Evolutionary conservation across 2,888 invertebrate species (phyloP), one percentile per base, ranked within the genome.

Genomic region (Drosophila infuscata): DNA sequence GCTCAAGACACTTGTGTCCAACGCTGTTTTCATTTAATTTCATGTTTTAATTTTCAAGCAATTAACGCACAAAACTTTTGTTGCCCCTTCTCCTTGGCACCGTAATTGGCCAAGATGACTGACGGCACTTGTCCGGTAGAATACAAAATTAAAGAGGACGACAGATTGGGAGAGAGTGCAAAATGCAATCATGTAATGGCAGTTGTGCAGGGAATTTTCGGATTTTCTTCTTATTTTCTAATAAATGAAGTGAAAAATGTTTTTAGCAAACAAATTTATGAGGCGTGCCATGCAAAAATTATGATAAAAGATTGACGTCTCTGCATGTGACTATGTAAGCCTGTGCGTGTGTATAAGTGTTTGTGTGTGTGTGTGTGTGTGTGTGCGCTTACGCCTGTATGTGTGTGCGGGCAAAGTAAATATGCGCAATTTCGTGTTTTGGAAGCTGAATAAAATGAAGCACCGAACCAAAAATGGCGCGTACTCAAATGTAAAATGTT

Each of bases 1-100:
- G 66, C 69, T 54, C 65, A 75, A 84, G 89, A 89, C 89, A 87
- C 82, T 84, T 66, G 60, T 56, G 72, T 77, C 72, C 88, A 74
- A 74, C 86, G 74, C 76, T 87, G 91, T 88, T 91, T 88, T 88
- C 85, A 83, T 90, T 88, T 88, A 89, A 90, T 88, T 88, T 89
- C 74, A 80, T 90, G 82, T 87, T 87, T 88, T 80, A 74, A 88
- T 87, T 87, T 87, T 90, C 87, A 74, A 87, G 90, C 87, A 90
- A 87, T 87, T 90, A 87, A 87, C 90, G 82, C 66, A 74, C 65
- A 76, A 73, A 83, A 87, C 74, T 51, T 57, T 51, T 49, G 3
- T 35, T 17, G 20, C 20, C 43, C n/a, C 3, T 8, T 33, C 7
- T 33, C n/a, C n/a, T 11, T 30, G 15, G 57, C 38, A 30, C 54